Percentiles rank a stretch among this genome's conserved stretches.
Conservation (phyloP, 2,888 invertebrate genomes). For the Gymnoscelis rufifasciata region DNA sequence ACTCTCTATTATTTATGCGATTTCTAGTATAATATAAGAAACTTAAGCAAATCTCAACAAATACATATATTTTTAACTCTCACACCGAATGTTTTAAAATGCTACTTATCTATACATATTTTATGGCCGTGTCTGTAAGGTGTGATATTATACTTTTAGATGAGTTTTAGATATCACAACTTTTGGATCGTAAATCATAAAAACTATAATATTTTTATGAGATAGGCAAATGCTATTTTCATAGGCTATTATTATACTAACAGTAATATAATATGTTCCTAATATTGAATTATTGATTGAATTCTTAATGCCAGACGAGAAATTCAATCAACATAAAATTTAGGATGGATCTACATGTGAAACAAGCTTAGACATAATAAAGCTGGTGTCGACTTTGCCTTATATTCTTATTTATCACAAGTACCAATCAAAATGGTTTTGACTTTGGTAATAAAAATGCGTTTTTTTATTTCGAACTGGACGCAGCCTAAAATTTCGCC, state of each 20-base stretch:
- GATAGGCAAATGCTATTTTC: slow-evolving; percentile 16
- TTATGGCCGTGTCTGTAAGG: slow-evolving; percentile 7
- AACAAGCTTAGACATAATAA: neutral
- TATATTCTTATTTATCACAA: neutral
- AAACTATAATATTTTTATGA: slow-evolving; percentile 17
- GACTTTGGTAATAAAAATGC: too few relatives aligned
- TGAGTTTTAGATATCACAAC: slow-evolving; percentile 20
- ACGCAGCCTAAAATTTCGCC: too few relatives aligned
- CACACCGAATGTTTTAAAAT: too few relatives aligned
- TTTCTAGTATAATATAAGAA: too few relatives aligned
- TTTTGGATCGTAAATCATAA: slow-evolving; percentile 21
- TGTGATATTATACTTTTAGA: slow-evolving; percentile 20
- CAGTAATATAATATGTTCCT: slow-evolving; percentile 14
- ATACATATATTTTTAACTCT: too few relatives aligned
- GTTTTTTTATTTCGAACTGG: too few relatives aligned
- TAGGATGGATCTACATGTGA: neutral
- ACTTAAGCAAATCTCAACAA: too few relatives aligned
- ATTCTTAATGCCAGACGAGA: slow-evolving; percentile 8
- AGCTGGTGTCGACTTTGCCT: neutral
- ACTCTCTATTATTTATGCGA: too few relatives aligned
- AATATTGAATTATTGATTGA: slow-evolving; percentile 23
- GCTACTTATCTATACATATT: neutral
- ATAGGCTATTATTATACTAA: slow-evolving; percentile 15
- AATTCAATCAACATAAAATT: slow-evolving; percentile 19
- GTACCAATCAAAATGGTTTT: neutral